Conservation (phyloP, 2,888 invertebrate genomes). For the Melipona beecheii region DNA sequence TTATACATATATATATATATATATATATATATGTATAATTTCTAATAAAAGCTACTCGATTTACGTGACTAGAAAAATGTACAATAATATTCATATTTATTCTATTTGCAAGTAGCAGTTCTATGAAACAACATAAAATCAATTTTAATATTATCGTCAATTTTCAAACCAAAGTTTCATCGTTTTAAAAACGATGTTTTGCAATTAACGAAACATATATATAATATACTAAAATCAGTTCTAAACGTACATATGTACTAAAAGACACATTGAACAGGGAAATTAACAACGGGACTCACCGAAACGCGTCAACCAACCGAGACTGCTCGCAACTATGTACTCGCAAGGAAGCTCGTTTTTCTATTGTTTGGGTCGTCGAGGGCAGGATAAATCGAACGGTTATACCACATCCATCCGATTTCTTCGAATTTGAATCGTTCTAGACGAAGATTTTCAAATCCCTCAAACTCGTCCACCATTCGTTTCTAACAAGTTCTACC, state of each 20-base stretch:
- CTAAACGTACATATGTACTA: neutral
- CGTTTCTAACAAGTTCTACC: neutral
- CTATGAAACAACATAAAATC: neutral
- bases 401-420: neutral
- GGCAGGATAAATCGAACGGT: constrained; percentile 20
- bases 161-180: neutral
- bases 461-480: neutral
- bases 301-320: neutral
- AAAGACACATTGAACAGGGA: neutral
- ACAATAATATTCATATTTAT: neutral
- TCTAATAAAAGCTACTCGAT: too few species aligned
- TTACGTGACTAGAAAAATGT: neutral
- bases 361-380: constrained; percentile 52
- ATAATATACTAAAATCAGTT: neutral
- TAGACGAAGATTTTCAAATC: neutral
- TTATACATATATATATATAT: too few species aligned
- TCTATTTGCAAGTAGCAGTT: neutral
- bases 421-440: neutral
- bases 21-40: too few species aligned
- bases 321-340: constrained; percentile 4
- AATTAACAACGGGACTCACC: constrained; percentile 26
- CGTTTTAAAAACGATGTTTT: neutral
- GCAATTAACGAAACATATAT: neutral
- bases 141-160: neutral
- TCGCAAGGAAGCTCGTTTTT: constrained; percentile 17